Conservation (phyloP, 1,140 invertebrate species). For the Cherax destructor region DNA sequence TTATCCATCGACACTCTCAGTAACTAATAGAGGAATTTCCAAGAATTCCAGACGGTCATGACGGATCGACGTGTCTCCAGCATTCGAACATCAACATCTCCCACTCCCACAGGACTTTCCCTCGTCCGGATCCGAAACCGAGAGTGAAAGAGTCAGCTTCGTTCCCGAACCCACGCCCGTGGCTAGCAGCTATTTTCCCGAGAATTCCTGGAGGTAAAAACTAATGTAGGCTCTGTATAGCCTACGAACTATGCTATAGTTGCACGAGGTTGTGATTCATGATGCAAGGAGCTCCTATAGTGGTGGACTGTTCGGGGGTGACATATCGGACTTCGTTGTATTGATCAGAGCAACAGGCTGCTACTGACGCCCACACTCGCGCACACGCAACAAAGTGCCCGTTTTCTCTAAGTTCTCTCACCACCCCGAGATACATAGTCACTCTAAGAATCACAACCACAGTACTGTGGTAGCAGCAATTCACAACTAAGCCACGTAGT, state of each 20-base stretch:
- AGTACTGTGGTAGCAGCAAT: too few species aligned
- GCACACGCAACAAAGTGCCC: not conserved
- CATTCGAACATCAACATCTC: conserved; percentile 55
- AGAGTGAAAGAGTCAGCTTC: not conserved
- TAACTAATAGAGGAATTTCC: not conserved
- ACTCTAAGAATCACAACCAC: too few species aligned
- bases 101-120: conserved; percentile 11
- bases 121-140: not conserved
- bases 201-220: not conserved
- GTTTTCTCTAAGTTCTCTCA: not conserved
- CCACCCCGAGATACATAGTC: too few species aligned
- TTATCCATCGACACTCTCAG: too few species aligned
- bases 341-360: conserved; percentile 59
- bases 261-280: not conserved
- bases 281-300: too few species aligned
- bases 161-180: not conserved
- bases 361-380: conserved; percentile 1
- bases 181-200: not conserved
- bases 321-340: conserved; percentile 25
- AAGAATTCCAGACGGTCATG: not conserved
- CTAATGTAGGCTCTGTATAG: not conserved
- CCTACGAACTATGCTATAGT: not conserved
- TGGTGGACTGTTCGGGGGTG: not conserved
- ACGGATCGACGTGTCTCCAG: not conserved
- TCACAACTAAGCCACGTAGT: too few species aligned